A percentile compares a stretch with the other conserved stretches of the same genome.
phyloP scores from a whole-genome alignment of 2,797 vertebrate species.

The Crocodylus rhombifer region DNA sequence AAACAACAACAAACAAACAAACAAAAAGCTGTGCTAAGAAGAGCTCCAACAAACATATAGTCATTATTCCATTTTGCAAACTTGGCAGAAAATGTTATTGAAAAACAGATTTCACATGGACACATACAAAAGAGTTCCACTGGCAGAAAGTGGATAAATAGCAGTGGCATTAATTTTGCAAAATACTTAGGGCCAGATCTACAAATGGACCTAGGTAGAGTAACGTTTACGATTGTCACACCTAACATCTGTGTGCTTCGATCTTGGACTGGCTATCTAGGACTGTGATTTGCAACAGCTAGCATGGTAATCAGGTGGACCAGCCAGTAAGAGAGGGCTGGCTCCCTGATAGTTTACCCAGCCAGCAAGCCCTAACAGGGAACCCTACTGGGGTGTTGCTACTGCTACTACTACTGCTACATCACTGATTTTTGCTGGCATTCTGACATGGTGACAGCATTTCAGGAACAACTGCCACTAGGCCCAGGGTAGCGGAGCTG shows the following conservation, averaged over 20 bases:
- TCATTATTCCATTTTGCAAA: background rate
- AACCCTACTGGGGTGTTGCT: too few species aligned
- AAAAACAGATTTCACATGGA: background rate
- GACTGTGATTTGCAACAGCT: too few species aligned
- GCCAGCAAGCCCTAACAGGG: too few species aligned
- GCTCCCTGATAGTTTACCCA: too few species aligned
- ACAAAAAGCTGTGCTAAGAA: background rate
- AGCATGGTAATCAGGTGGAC: too few species aligned
- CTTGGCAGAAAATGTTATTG: background rate
- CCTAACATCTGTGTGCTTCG: background rate
- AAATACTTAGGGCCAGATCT: background rate
- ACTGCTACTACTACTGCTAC: too few species aligned
- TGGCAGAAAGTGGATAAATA: background rate
- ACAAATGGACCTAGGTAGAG: background rate
- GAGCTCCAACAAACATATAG: rapidly evolving
- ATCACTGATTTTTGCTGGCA: too few species aligned
- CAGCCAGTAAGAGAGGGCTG: too few species aligned
- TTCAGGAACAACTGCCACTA: too few species aligned
- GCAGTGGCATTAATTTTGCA: background rate
- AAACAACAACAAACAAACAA: background rate
- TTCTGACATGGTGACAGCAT: too few species aligned
- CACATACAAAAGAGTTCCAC: background rate
- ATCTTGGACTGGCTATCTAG: background rate
- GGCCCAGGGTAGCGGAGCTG: too few species aligned
- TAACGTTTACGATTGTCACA: background rate